Base-by-base conservation (phyloP, 2,888 invertebrate genomes). In the Acrobasis consociella region DNA sequence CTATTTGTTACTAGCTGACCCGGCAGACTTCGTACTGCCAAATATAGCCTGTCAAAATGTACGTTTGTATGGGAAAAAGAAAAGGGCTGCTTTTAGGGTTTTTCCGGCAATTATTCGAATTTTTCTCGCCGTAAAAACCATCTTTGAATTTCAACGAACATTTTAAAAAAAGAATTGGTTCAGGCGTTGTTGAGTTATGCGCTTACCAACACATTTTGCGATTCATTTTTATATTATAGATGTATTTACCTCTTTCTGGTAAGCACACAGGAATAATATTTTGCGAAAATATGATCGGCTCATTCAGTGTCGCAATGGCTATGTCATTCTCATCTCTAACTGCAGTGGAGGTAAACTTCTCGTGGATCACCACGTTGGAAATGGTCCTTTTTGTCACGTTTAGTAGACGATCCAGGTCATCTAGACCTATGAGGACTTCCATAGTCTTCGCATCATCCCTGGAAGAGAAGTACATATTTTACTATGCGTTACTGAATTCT, bases 301-400 rank as follows among this genome's bases (percentile, higher is more conserved):
- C 51, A 39, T 82, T 75, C 2, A 94, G 69, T 51, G 89, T 93
- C 0, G 94, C 88, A 16, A 94, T 80, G 0, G 94, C 94, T 51
- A 94, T 94, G 70, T 94, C 94, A 67, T 94, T 93, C 61, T 91
- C 93, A 64, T 94, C 94, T 65, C 94, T 80, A 0, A 92, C 81
- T 1, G 88, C 82, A 52, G 93, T 90, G 1, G 93, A 91, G 1
- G 87, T 86, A 71, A 94, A 94, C 0, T 71, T 67, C 64, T 93
- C 88, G 68, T 94, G 94, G 51, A 94, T 86, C n/a, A 83, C 77
- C 9, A 87, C 83, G 0, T 74, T 53, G 0, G 86, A 78, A 53
- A 93, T 87, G 38, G 80, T 82, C 46, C 90, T 76, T 52, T 82
- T 74, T 59, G 84, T 82, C 0, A 93, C 93, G 49, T 82, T 77